Evolutionary conservation across 1,140 invertebrate species (phyloP), one percentile per base, ranked within the genome.

Genomic region (Leguminivora glycinivorella): DNA sequence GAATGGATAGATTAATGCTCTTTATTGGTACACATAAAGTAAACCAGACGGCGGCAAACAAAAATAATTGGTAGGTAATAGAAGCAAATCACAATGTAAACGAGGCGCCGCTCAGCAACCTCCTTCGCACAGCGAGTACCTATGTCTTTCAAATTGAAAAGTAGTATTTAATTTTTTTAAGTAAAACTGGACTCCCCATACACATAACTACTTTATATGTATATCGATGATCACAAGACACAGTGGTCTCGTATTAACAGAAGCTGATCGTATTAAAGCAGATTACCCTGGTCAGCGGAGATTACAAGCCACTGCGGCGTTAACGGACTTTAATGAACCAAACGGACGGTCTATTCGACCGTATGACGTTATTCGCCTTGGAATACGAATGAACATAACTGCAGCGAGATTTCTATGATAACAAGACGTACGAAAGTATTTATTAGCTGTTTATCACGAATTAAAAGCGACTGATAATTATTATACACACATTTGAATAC

Each of bases 251-350:
- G 47, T 19, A 52, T 52, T 52, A 22, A 22, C 47, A 22, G 19
- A 52, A 52, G 9, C 43, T 47, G 43, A 19, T 52, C 47, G 47
- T 22, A 52, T 52, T 52, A 52, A 52, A 22, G 47, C 47, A 52
- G 47, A 52, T 52, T 52, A 52, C 43, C 43, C 43, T n/a, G 17
- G 3, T 26, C 25, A 12, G n/a, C 25, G 17, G 58, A 63, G 58
- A 63, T 63, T 63, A 63, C 58, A 63, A 63, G 58, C 58, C 58
- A 31, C n/a, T 63, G 58, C 2, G 24, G 56, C 29, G 25, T 63
- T 63, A 63, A 31, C 58, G 47, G 22, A 52, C 47, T 52, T 52
- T 52, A 22, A 52, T 52, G 47, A 52, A 52, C 47, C 47, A 52
- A 52, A 52, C 22, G 47, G 17, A 52, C 19, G 19, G 47, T 9